These are phyloP conservation scores for Meghimatium bilineatum DNA, from an alignment of 2,888 invertebrate genomes.

Conservation along the genomic window DNA sequence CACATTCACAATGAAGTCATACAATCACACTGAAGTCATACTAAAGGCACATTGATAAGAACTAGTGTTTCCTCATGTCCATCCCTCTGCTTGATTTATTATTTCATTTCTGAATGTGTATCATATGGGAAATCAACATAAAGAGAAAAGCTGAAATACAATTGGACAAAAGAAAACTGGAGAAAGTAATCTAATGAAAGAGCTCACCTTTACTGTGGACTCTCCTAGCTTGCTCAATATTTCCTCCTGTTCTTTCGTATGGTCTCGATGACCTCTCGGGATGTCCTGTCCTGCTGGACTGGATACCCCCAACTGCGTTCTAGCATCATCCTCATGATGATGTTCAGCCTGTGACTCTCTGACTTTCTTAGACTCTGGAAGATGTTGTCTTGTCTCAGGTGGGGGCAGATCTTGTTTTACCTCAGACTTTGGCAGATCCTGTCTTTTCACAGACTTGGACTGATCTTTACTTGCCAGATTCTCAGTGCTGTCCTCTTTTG, in stretches of 20 bases:
- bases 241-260: slow-evolving; percentile 29
- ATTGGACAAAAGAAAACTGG: too few species aligned
- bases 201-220: slow-evolving; percentile 18
- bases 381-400: too few species aligned
- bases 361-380: too few species aligned
- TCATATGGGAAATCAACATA: too few species aligned
- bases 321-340: not conserved
- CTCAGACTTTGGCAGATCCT: not conserved
- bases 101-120: too few species aligned
- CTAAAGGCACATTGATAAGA: too few species aligned
- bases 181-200: not conserved
- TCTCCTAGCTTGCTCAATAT: slow-evolving; percentile 24
- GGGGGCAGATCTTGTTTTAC: not conserved
- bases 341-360: too few species aligned
- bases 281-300: slow-evolving; percentile 29
- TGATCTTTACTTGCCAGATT: not conserved
- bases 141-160: too few species aligned
- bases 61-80: too few species aligned
- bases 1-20: too few species aligned
- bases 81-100: too few species aligned
- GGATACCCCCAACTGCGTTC: not conserved
- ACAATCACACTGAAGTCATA: too few species aligned
- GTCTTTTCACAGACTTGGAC: not conserved
- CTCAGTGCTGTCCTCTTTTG: not conserved
- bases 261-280: slow-evolving; percentile 26